Evolutionary conservation across 2,113 vertebrate species (phyloP), one percentile per base, ranked within the genome.

Genomic region (Amphiprion ocellaris): DNA sequence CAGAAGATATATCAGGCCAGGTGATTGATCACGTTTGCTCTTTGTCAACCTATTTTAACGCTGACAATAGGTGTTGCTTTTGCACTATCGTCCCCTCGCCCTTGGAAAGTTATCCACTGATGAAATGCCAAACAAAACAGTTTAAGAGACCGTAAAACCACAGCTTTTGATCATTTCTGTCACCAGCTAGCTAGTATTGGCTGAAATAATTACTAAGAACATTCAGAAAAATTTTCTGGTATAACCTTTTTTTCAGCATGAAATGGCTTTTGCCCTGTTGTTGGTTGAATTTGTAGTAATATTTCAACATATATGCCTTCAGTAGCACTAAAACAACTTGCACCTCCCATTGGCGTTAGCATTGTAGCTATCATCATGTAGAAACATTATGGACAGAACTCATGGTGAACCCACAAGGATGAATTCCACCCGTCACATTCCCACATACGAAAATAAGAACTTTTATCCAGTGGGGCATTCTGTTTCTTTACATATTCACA

Each of bases 401-500:
- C 47, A 61, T 6, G 66, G 17, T 28, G 17, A 9, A 77, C 39
- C 53, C 52, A 67, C 37, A 33, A 26, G 28, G 16, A 19, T 69
- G 52, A 55, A 56, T 21, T 66, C 53, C 14, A 24, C 39, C 66
- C 9, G 1, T 59, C 37, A 54, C 60, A 55, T 70, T 67, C 44
- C 33, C 66, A 47, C 58, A 30, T 88, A 92, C 77, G 80, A 92
- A 91, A 92, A 92, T 87, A 89, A 19, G 33, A 37, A 49, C 4
- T 60, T 75, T 26, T 44, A 56, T 26, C 65, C 58, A 67, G 12
- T 10, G 33, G 59, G 67, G 24, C 21, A 67, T 76, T 23, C 2
- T 77, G 58, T 74, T 55, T 79, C 49, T 79, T 88, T 84, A 92
- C 85, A 92, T 88, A 90, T 92, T 85, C 47, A 89, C 83, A 91